Conservation (phyloP, 2,113 vertebrate genomes). For the Dinomys branickii region DNA sequence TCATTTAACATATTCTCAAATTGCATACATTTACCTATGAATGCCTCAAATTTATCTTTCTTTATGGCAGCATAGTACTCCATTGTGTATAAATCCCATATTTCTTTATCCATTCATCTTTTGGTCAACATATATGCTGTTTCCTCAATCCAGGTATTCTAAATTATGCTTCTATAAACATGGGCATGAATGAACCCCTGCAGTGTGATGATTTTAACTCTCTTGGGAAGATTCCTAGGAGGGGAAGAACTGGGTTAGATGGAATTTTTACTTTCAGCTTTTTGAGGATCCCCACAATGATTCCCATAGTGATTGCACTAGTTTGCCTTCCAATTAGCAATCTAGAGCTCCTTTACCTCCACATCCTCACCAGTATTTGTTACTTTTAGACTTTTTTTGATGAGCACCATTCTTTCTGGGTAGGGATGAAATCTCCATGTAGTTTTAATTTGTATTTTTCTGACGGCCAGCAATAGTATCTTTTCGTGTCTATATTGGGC, state of each 20-base stretch:
- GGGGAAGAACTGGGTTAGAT: neutral
- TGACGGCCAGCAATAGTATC: neutral
- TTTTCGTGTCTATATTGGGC: neutral
- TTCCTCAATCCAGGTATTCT: neutral
- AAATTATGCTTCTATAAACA: neutral
- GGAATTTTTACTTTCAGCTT: neutral
- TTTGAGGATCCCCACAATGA: neutral
- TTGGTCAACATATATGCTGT: neutral
- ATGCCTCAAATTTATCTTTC: neutral
- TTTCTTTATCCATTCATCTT: neutral
- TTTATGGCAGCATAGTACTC: neutral
- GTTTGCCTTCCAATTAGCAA: neutral
- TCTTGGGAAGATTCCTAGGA: neutral
- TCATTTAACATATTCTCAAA: neutral
- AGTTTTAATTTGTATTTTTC: neutral
- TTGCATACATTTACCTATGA: neutral
- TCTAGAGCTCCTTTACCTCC: neutral
- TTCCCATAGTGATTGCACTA: neutral
- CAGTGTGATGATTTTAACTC: neutral
- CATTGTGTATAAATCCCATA: neutral
- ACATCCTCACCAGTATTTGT: neutral
- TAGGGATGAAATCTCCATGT: neutral
- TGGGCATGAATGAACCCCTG: neutral
- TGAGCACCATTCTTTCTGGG: neutral
- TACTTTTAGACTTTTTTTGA: neutral